phyloP scores from a whole-genome alignment of 53 echinoderm and acorn worm genomes.

The Patiria pectinifera region DNA sequence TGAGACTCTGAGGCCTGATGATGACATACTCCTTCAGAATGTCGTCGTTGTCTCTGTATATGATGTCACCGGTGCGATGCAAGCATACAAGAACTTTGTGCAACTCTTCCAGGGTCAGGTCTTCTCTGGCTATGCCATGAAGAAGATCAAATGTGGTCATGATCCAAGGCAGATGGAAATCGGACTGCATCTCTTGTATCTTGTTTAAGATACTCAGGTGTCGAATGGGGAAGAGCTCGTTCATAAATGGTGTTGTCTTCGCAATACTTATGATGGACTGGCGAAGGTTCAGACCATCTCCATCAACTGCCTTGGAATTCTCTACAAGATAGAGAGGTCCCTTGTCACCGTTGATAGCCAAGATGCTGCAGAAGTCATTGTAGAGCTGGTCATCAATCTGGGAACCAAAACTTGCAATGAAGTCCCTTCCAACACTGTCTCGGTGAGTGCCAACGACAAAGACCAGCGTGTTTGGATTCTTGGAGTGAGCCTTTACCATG shows the following conservation, averaged over 20 bases:
- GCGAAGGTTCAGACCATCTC: constrained; percentile 36
- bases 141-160: constrained; percentile 28
- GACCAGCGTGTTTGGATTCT: constrained; percentile 25
- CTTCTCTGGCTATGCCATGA: constrained; percentile 2
- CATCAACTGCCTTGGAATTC: constrained; percentile 54
- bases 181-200: constrained; percentile 35
- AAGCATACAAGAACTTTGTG: constrained; percentile 16
- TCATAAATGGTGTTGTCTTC: constrained; percentile 48
- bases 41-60: constrained; percentile 50
- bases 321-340: constrained; percentile 41
- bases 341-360: constrained; percentile 46
- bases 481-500: constrained; percentile 56
- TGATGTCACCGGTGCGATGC: constrained; percentile 50
- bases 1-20: constrained; percentile 48
- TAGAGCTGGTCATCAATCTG: constrained; percentile 31
- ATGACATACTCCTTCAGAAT: constrained; percentile 54
- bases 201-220: constrained; percentile 35
- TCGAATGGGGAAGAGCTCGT: constrained; percentile 38
- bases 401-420: constrained; percentile 18
- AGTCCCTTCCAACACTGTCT: constrained; percentile 40
- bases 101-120: constrained; percentile 18
- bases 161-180: constrained; percentile 21
- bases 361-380: constrained; percentile 52
- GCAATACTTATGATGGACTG: constrained; percentile 32
- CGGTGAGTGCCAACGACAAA: constrained; percentile 65